A percentile compares a stretch with the other conserved stretches of the same genome.
Conservation (phyloP, 2,888 invertebrate genomes). For the Myopa testacea region DNA sequence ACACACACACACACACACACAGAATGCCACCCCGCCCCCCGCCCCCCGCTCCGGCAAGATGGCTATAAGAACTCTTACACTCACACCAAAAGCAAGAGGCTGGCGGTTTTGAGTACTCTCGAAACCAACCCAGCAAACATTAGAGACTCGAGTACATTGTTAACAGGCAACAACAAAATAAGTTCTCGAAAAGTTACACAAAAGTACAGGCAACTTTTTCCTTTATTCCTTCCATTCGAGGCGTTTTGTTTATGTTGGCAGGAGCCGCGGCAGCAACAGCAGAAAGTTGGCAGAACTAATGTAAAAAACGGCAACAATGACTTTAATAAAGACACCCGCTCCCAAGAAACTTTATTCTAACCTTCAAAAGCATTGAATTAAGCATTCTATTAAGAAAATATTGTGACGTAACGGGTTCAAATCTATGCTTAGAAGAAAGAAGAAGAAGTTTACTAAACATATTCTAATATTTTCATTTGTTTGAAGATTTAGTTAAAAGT, state of each 20-base stretch:
- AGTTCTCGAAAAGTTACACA: conserved; percentile 33
- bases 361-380: too few relatives aligned
- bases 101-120: conserved; percentile 23
- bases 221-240: background rate
- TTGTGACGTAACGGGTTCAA: too few relatives aligned
- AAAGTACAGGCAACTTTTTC: conserved; percentile 22
- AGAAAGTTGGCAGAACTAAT: background rate
- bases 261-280: background rate
- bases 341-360: background rate
- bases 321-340: conserved; percentile 11
- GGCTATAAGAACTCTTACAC: background rate
- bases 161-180: conserved; percentile 23
- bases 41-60: background rate
- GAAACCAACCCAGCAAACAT: conserved; percentile 11
- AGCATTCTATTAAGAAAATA: too few relatives aligned
- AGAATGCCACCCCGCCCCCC: background rate
- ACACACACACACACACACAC: conserved; percentile 11
- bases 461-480: too few relatives aligned
- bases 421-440: too few relatives aligned
- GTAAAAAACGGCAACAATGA: background rate
- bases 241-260: conserved; percentile 28
- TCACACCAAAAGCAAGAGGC: background rate
- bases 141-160: conserved; percentile 36
- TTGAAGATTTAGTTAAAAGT: too few relatives aligned
- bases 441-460: too few relatives aligned